Base-by-base conservation (phyloP, 2,888 invertebrate species). In the Agrochola lota region DNA sequence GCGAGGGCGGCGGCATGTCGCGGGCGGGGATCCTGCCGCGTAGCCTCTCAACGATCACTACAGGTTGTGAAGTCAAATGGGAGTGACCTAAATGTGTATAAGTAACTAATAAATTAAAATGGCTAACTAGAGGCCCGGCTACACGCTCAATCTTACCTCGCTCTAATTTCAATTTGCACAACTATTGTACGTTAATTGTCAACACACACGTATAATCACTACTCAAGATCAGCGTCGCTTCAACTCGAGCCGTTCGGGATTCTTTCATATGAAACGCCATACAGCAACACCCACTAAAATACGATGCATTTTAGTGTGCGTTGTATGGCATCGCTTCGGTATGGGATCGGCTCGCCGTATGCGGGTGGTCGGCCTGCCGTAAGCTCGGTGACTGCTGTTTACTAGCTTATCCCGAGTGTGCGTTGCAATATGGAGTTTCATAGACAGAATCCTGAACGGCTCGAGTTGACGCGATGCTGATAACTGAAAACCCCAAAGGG, bases 41-140 rank as follows among this genome's bases (percentile, higher is more conserved):
- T 59, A 73, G 72, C 62, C 91, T 81, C 66, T 91, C 87, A 0
- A 92, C 26, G 0, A 91, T 43, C 0, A 92, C 92, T n/a, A 91
- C 77, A 5, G 92, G 91, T 71, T 88, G 74, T 74, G 81, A 64
- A 12, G 40, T 49, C 12, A 78, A 35, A 71, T 91, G 89, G 12
- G 68, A 71, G 67, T 92, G 91, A 52, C 86, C 92, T 92, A 81
- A 46, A 88, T 35, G 60, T 49, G 66, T 73, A 60, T 66, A 59
- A 69, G 49, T 79, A 66, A 66, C 55, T 69, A 55, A 60, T 71
- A 63, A 43, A 81, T 59, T 63, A 57, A 74, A 35, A 81, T 80
- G 15, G 46, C 49, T 35, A 8, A 52, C 78, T 52, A 60, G 43
- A 30, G 17, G 79, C 59, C 40, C 49, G 17, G 12, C 30, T 78